Evolutionary conservation across 2,888 invertebrate genomes (phyloP).

Genomic region (Ischnus inquisitorius): DNA sequence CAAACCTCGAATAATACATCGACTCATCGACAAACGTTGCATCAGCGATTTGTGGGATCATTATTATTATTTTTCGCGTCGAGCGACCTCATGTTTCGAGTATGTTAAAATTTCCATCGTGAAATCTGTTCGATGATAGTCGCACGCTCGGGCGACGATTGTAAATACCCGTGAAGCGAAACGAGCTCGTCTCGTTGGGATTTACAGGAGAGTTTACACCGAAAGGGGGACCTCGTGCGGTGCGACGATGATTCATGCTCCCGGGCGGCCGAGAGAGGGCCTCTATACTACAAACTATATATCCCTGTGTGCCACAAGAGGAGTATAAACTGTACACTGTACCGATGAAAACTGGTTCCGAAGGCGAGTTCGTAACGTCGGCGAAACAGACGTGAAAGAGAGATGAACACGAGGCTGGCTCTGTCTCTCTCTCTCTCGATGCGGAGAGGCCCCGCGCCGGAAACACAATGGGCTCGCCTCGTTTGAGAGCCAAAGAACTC

Average conservation of each 20-base stretch:
- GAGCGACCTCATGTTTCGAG: background rate
- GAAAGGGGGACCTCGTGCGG: constrained; percentile 60
- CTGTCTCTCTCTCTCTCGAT: background rate
- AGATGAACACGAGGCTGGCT: constrained; percentile 8
- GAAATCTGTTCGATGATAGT: constrained; percentile 33
- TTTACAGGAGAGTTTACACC: constrained; percentile 60
- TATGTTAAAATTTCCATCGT: background rate
- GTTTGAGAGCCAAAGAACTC: constrained; percentile 46
- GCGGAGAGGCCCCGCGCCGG: constrained; percentile 52
- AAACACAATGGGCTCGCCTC: constrained; percentile 67
- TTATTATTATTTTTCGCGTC: background rate
- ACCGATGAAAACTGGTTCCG: constrained; percentile 65
- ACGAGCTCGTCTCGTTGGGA: constrained; percentile 47
- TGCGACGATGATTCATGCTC: constrained; percentile 70
- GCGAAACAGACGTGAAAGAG: constrained; percentile 21
- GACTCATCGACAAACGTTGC: background rate
- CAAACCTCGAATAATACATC: background rate
- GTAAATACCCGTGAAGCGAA: constrained; percentile 43
- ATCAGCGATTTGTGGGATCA: background rate
- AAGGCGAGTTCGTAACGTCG: constrained; percentile 53
- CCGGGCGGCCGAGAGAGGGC: constrained; percentile 28
- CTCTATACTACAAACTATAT: background rate
- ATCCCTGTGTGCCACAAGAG: background rate
- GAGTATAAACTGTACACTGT: constrained; percentile 30
- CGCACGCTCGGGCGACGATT: constrained; percentile 52